A percentile compares a stretch with the other conserved stretches of the same genome.
Conservation (phyloP, 2,888 invertebrate species). For the Clepsis dumicolana region DNA sequence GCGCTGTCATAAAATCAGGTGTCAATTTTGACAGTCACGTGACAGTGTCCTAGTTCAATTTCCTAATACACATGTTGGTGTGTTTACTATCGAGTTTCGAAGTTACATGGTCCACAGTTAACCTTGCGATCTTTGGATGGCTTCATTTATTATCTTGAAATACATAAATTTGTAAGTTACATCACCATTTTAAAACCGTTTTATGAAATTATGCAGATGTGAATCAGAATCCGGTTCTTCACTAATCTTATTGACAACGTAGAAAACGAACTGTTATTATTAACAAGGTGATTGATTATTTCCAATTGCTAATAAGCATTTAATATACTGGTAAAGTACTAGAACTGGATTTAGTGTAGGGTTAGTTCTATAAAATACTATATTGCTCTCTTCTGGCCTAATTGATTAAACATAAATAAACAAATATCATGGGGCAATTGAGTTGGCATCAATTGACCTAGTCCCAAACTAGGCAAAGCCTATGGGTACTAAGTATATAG, state of each 20-base stretch:
- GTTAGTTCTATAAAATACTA: background rate
- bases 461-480: no score
- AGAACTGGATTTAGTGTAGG: background rate
- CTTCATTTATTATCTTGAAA: constrained; percentile 25
- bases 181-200: constrained; percentile 2
- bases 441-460: no score
- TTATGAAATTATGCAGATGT: background rate
- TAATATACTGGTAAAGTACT: background rate
- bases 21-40: constrained; percentile 38
- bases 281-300: background rate
- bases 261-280: background rate
- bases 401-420: no score
- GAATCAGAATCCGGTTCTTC: background rate
- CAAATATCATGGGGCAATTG: no score
- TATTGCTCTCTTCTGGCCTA: no score
- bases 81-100: constrained; percentile 20
- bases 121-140: constrained; percentile 28
- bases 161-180: constrained; percentile 27
- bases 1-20: constrained; percentile 25
- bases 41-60: constrained; percentile 37
- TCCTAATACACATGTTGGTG: constrained; percentile 36
- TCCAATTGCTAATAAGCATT: background rate
- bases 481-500: no score
- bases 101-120: constrained; percentile 22
- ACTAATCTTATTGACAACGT: background rate